phyloP scores from a whole-genome alignment of 2,113 vertebrate genomes.

The Malurus alboscapulatus region DNA sequence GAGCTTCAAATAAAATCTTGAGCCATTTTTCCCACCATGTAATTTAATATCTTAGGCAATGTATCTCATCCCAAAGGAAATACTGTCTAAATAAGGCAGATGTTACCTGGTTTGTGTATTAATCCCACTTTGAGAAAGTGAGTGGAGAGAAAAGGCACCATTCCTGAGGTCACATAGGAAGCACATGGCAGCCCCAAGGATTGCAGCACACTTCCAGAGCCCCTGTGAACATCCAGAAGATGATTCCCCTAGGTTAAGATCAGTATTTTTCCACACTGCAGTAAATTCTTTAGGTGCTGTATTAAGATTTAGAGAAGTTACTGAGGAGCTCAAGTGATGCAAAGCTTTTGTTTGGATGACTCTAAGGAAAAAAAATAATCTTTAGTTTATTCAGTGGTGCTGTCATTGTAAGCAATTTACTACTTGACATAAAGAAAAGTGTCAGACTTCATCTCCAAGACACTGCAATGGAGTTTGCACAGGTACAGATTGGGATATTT shows the following conservation, averaged over 20 bases:
- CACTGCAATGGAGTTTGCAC: background rate
- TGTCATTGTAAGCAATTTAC: background rate
- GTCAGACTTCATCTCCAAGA: background rate
- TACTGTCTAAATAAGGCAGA: background rate
- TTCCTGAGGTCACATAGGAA: background rate
- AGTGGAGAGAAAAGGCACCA: background rate
- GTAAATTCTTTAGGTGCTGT: background rate
- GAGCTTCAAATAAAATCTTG: background rate
- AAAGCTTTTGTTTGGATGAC: background rate
- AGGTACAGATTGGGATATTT: background rate
- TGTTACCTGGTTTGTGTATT: background rate
- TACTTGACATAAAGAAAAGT: background rate
- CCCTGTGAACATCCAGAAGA: background rate
- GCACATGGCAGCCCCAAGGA: background rate
- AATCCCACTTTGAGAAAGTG: accelerated
- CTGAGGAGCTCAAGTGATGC: background rate
- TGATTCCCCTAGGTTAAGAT: background rate
- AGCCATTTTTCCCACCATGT: background rate
- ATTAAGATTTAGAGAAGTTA: background rate
- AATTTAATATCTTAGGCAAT: background rate
- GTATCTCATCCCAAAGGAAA: background rate
- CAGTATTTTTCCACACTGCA: background rate
- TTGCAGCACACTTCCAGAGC: background rate
- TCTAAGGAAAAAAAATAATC: background rate
- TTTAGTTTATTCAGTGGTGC: background rate